Evolutionary conservation across 2,113 vertebrate species (phyloP), one percentile per base, ranked within the genome.

Genomic region (Cynocephalus volans): DNA sequence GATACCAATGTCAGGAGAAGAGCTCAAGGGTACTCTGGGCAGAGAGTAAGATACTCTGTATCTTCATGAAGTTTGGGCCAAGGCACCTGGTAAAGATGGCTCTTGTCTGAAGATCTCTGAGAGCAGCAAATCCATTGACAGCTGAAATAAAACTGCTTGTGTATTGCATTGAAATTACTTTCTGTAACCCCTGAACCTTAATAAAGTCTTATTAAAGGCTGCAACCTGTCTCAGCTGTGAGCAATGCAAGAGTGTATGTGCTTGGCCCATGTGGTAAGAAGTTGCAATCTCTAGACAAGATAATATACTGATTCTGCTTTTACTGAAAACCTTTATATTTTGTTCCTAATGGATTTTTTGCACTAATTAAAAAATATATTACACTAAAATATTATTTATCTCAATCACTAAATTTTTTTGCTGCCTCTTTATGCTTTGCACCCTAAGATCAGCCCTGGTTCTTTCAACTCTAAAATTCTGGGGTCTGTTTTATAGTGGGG

Each of bases 391-490:
- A 67, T 60, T 67, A 33, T 77, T 93, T 83, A 60, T 23, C 21
- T 58, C 58, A 21, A 70, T 73, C 23, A 48, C 26, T 50, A 18
- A 19, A 1, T 64, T 79, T 84, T 41, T 76, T 69, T 13, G 11
- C 13, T 76, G 54, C 52, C 2, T 64, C 54, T 80, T 36, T 54
- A 77, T 77, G 76, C n/a, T 70, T 82, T 81, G 13, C 2, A 26
- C 8, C 21, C 26, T 58, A 76, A 21, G 48, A 84, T 54, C 28
- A 50, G 18, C 45, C 45, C 45, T 33, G 21, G 72, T 90, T 79
- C 33, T 70, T 77, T 90, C 56, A 90, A 56, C 41, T 80, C n/a
- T 36, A n/a, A 95, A 92, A 81, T 56, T 33, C 67, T 33, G 60
- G 48, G 8, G 10, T 60, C 85, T 79, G 28, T 87, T 96, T 95